Evolutionary conservation across 2,113 vertebrate genomes (phyloP).

Genomic region (Rhegmatorhina hoffmannsi): DNA sequence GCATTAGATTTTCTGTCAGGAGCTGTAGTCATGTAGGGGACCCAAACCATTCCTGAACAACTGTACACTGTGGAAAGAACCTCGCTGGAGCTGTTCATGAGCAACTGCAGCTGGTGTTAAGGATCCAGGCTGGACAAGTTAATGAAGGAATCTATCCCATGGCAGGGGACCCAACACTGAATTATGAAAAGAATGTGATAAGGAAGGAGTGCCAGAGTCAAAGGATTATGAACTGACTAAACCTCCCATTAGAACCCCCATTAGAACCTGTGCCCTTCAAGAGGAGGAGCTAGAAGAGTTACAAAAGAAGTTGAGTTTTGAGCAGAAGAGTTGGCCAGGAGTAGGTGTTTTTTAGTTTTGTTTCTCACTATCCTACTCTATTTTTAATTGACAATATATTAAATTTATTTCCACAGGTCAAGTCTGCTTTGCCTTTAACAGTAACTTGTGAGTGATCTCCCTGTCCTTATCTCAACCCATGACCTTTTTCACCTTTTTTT

Average conservation of each 20-base stretch:
- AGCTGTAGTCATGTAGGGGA: background rate
- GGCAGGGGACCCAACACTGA: accelerated
- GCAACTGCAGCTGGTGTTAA: background rate
- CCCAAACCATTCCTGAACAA: background rate
- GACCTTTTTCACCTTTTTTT: background rate
- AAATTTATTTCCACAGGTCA: background rate
- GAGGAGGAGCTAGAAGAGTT: background rate
- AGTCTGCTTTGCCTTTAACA: background rate
- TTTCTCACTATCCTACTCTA: background rate
- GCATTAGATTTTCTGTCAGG: background rate
- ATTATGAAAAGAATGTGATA: background rate
- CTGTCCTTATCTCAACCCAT: background rate
- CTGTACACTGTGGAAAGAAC: background rate
- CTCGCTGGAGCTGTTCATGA: background rate
- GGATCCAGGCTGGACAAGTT: background rate
- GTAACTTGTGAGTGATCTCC: background rate
- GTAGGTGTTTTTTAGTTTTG: background rate
- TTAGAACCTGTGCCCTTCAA: accelerated
- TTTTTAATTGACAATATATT: background rate
- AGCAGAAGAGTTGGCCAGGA: background rate
- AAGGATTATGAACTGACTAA: background rate
- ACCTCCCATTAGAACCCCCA: background rate
- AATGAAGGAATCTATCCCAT: background rate
- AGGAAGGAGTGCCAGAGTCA: background rate
- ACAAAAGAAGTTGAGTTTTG: background rate